A percentile compares a stretch with the other conserved stretches of the same genome.
Evolutionary conservation across 2,113 vertebrate genomes (phyloP).

Genomic region (Mastomys natalensis): DNA sequence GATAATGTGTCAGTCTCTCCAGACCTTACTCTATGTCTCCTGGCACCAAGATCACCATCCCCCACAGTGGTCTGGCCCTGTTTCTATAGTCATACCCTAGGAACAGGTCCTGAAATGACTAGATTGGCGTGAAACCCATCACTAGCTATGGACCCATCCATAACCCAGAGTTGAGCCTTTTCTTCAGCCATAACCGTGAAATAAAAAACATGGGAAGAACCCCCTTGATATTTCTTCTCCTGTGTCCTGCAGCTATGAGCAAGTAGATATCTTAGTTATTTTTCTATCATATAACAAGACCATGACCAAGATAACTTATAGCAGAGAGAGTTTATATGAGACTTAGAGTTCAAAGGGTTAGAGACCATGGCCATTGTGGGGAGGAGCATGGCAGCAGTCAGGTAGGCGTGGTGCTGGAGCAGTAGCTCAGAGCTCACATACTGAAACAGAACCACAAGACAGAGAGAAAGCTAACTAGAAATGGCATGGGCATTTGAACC

Average conservation of each 20-base stretch:
- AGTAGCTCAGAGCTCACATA: neutral
- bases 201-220: slow-evolving; percentile 52
- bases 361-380: no score
- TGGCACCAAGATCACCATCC: neutral
- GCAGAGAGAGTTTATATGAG: neutral
- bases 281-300: neutral
- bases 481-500: neutral
- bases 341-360: neutral
- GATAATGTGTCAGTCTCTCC: neutral
- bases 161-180: neutral
- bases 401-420: neutral
- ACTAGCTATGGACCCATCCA: neutral
- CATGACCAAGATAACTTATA: neutral
- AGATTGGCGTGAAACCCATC: fast-evolving
- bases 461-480: neutral
- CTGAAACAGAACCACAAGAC: neutral
- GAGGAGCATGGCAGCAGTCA: neutral
- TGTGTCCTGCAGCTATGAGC: fast-evolving
- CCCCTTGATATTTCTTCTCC: neutral
- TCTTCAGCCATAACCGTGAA: neutral
- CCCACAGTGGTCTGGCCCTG: fast-evolving
- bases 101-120: neutral
- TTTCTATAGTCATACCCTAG: neutral
- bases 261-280: neutral
- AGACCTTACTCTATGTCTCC: neutral